Percentiles rank a stretch among this genome's conserved stretches.
Conservation (phyloP, 2,888 invertebrate genomes). For the Perdita meconis region DNA sequence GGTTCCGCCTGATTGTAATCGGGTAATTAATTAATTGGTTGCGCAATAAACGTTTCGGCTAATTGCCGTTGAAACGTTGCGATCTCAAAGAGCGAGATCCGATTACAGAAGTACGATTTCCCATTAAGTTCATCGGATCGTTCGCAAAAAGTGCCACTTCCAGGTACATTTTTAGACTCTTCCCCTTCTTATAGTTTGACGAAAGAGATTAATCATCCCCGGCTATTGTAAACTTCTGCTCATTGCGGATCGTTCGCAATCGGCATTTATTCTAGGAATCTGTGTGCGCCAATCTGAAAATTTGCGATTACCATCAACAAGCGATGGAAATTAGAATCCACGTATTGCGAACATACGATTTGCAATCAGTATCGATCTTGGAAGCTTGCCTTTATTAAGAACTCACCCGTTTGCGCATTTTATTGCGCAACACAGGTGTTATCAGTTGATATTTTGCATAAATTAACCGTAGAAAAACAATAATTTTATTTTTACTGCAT, state of each 20-base stretch:
- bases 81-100: background rate
- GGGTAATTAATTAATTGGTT: too few species aligned
- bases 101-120: background rate
- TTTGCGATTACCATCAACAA: background rate
- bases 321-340: background rate
- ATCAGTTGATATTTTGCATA: too few species aligned
- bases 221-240: background rate
- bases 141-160: background rate
- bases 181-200: too few species aligned
- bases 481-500: too few species aligned
- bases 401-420: background rate
- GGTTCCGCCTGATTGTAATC: too few species aligned
- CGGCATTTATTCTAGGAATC: background rate
- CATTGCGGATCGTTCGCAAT: background rate
- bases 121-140: background rate
- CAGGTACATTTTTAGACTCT: background rate
- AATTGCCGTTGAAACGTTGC: too few species aligned
- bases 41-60: too few species aligned
- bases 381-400: background rate
- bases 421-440: background rate
- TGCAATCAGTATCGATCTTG: background rate
- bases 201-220: too few species aligned
- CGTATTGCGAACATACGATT: background rate
- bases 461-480: background rate
- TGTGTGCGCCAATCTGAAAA: background rate